Percentiles rank a stretch among this genome's conserved stretches.
phyloP scores from a whole-genome alignment of 30 jellyfish, hydroid and myxozoan species.

The Nemopilema nomurai region DNA sequence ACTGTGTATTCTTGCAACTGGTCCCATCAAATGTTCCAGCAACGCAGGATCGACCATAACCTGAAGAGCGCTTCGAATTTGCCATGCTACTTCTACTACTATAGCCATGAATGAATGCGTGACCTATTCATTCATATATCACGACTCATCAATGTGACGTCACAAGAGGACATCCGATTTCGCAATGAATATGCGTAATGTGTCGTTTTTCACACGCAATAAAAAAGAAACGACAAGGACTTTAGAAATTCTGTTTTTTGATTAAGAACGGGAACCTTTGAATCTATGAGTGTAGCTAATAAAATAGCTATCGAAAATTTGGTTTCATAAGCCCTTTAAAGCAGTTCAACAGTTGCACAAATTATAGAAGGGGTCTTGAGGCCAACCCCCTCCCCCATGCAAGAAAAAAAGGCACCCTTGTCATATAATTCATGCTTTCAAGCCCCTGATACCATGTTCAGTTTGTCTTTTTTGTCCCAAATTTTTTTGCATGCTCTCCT shows the following conservation, averaged over 20 bases:
- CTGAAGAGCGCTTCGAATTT: conserved; percentile 11
- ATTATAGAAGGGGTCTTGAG: background rate
- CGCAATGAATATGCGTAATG: background rate
- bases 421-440: background rate
- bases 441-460: background rate
- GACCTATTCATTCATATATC: background rate
- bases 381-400: background rate
- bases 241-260: background rate
- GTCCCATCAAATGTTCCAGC: background rate
- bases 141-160: background rate
- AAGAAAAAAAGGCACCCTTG: background rate
- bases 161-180: conserved; percentile 1
- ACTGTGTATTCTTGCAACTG: conserved; percentile 9
- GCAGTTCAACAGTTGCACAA: background rate
- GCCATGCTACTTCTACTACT: background rate
- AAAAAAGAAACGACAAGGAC: background rate
- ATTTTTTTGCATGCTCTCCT: background rate
- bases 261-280: background rate
- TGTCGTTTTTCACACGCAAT: background rate
- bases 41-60: conserved; percentile 3
- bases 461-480: background rate
- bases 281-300: background rate
- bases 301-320: background rate
- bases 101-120: conserved; percentile 3
- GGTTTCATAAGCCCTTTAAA: background rate